Percentiles rank a stretch among this genome's conserved stretches.
Evolutionary conservation across 2,888 invertebrate species (phyloP).

Genomic region (Gasteruption jaculator): DNA sequence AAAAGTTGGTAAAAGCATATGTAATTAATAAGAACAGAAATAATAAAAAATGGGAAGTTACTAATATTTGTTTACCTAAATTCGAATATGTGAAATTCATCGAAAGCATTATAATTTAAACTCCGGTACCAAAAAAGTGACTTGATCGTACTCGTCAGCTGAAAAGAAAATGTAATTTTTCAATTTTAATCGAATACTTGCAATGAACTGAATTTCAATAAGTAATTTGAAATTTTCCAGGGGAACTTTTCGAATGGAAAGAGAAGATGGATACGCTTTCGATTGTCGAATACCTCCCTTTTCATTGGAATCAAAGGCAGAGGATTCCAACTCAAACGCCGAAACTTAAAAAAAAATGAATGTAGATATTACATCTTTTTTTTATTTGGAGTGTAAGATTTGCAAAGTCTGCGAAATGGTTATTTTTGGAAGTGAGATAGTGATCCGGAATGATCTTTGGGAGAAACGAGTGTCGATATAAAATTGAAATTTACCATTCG

Average conservation of each 20-base stretch:
- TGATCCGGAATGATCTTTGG: no score
- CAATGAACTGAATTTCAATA: not conserved
- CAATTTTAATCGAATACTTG: not conserved
- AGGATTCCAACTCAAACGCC: slow-evolving; percentile 56
- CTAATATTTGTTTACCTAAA: not conserved
- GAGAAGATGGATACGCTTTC: slow-evolving; percentile 94
- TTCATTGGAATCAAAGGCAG: slow-evolving; percentile 90
- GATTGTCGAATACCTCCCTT: slow-evolving; percentile 98
- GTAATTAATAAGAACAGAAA: not conserved
- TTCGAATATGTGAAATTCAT: no score
- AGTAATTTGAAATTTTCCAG: slow-evolving; percentile 49
- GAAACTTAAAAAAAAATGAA: slow-evolving; percentile 31
- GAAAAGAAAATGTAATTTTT: not conserved
- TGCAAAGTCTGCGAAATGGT: no score
- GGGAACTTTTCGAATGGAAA: slow-evolving; percentile 96
- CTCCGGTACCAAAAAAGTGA: no score
- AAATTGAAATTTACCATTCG: no score
- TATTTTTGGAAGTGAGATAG: no score
- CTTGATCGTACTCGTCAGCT: no score
- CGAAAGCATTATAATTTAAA: no score
- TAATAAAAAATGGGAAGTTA: slow-evolving; percentile 1
- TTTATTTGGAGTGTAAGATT: no score
- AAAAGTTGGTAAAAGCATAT: no score
- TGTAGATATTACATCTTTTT: no score
- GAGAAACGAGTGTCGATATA: no score